A percentile compares a stretch with the other conserved stretches of the same genome.
These are phyloP conservation scores for Suncus etruscus DNA, from an alignment of 2,113 vertebrate species.

Conservation along the genomic window DNA sequence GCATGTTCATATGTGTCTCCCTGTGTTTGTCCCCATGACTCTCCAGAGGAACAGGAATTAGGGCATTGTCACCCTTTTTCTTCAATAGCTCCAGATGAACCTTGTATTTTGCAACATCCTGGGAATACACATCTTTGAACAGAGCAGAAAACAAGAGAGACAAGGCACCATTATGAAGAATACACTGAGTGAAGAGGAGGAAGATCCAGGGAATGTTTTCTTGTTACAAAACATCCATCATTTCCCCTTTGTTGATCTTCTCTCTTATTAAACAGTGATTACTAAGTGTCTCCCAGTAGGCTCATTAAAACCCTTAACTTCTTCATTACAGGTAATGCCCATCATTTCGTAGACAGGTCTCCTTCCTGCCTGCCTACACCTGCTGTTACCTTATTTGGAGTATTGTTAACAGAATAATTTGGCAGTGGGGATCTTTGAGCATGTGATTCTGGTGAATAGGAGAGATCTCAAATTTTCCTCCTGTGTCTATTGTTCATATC, in stretches of 20 bases:
- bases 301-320: slow-evolving; percentile 70
- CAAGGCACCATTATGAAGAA: too few relatives aligned
- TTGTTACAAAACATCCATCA: slow-evolving; percentile 40
- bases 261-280: slow-evolving; percentile 75
- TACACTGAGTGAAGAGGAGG: neutral
- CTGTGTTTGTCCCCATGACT: fast-evolving
- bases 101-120: neutral
- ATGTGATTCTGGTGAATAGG: slow-evolving; percentile 10
- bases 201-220: neutral
- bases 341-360: slow-evolving; percentile 72
- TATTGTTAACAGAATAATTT: slow-evolving; percentile 56
- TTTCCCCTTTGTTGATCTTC: slow-evolving; percentile 68
- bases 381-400: slow-evolving; percentile 30
- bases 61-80: neutral
- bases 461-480: slow-evolving; percentile 25
- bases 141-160: neutral
- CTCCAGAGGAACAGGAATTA: fast-evolving
- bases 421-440: neutral
- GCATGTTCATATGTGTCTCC: too few relatives aligned
- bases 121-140: neutral
- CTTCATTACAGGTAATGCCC: slow-evolving; percentile 57
- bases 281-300: slow-evolving; percentile 67
- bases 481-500: neutral
- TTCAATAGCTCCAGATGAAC: neutral
- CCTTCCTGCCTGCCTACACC: slow-evolving; percentile 64